These are phyloP conservation scores for Danio rerio DNA, from an alignment of 2,113 vertebrate species.

Conservation along the genomic window DNA sequence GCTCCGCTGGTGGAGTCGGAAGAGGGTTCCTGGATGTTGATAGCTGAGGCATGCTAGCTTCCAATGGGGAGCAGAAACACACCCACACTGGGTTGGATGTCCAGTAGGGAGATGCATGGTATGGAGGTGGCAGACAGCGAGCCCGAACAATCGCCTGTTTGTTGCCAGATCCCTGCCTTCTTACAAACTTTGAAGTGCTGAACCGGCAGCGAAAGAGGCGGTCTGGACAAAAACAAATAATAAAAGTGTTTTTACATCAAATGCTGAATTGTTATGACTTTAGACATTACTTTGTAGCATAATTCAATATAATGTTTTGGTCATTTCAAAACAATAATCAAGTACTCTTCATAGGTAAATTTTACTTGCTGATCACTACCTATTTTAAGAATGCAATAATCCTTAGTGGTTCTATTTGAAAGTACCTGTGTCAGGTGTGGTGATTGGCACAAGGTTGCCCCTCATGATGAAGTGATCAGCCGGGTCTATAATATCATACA, in stretches of 20 bases:
- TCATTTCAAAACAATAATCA: no score
- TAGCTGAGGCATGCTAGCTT: constrained; percentile 77
- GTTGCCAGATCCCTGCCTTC: constrained; percentile 88
- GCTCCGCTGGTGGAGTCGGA: constrained; percentile 67
- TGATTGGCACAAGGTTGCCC: constrained; percentile 79
- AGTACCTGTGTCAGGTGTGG: constrained; percentile 78
- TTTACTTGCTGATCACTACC: no score
- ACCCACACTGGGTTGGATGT: constrained; percentile 88
- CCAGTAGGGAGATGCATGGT: constrained; percentile 83
- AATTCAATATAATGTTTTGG: no score
- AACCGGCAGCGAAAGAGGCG: constrained; percentile 89
- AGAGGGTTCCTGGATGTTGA: constrained; percentile 54
- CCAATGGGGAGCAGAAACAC: constrained; percentile 88
- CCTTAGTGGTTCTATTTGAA: not conserved
- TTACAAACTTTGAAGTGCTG: constrained; percentile 89
- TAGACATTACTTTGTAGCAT: no score
- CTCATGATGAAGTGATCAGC: constrained; percentile 84
- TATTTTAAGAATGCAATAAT: no score
- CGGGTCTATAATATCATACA: constrained; percentile 87
- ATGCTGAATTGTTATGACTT: no score
- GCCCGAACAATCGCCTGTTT: constrained; percentile 87
- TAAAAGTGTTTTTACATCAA: not conserved
- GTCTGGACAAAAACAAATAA: constrained; percentile 63
- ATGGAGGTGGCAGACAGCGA: constrained; percentile 81
- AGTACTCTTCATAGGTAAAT: no score